phyloP scores from a whole-genome alignment of 2,888 invertebrate species.

The Polydesmus complanatus region DNA sequence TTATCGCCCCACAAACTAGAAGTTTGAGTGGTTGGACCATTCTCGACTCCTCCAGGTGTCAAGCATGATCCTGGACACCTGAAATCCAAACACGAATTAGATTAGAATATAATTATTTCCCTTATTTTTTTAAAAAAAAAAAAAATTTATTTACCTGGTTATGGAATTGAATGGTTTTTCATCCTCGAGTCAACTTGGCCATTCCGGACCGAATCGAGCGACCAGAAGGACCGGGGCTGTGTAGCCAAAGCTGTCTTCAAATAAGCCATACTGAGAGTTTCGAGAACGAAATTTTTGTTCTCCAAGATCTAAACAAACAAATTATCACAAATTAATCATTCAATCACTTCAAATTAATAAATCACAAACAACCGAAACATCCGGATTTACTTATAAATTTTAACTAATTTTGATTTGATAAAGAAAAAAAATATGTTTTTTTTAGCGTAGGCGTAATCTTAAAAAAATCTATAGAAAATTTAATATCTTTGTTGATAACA shows the following conservation, averaged over 20 bases:
- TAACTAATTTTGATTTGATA: too few species aligned
- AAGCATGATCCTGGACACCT: neutral
- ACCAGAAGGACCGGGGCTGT: slow-evolving; percentile 16
- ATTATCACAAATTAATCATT: too few species aligned
- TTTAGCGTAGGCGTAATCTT: too few species aligned
- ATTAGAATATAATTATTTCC: neutral
- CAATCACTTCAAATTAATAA: too few species aligned
- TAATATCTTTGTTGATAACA: too few species aligned
- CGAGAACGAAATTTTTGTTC: slow-evolving; percentile 5
- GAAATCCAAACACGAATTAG: neutral
- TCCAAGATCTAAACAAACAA: slow-evolving; percentile 7
- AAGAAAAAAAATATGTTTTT: too few species aligned
- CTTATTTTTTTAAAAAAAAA: neutral
- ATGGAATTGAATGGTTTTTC: slow-evolving; percentile 5
- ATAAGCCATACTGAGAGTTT: slow-evolving; percentile 1
- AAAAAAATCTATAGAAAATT: too few species aligned
- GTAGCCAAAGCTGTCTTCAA: slow-evolving; percentile 6
- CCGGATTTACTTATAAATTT: too few species aligned
- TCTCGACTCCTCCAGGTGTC: slow-evolving; percentile 6
- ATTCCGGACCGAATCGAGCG: slow-evolving; percentile 83
- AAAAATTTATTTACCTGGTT: slow-evolving; percentile 7
- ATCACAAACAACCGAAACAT: too few species aligned
- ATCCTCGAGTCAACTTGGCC: slow-evolving; percentile 89
- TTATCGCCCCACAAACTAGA: slow-evolving; percentile 6
- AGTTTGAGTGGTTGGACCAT: slow-evolving; percentile 9